Conservation (phyloP, 2,797 vertebrate genomes). For the Ctenosaura bakeri region DNA sequence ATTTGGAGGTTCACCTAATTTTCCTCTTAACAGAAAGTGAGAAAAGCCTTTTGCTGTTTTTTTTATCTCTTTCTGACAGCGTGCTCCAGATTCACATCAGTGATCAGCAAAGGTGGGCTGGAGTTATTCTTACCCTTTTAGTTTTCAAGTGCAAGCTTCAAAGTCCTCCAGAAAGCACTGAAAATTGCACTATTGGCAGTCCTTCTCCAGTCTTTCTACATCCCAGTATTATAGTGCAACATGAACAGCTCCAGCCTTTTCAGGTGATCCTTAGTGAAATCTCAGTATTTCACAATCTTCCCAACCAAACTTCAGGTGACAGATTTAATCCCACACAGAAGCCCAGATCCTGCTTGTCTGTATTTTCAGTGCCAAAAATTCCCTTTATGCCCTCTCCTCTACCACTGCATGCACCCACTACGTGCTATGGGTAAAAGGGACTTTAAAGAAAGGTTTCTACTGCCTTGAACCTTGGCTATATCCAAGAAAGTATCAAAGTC, state of each 20-base stretch:
- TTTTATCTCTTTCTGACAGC: not conserved
- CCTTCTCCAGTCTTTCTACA: not conserved
- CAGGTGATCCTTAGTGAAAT: not conserved
- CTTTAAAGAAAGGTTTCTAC: not conserved
- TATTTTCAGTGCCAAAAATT: conserved; percentile 8
- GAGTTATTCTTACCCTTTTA: not conserved
- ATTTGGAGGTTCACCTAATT: not conserved
- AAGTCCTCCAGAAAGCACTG: not conserved
- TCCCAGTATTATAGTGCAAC: not conserved
- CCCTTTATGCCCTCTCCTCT: too few species aligned
- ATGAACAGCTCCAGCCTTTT: not conserved
- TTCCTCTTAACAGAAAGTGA: not conserved
- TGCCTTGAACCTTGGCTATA: not conserved
- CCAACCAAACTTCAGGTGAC: not conserved
- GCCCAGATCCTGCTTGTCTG: not conserved
- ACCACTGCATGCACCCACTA: not conserved
- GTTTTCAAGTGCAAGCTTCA: not conserved
- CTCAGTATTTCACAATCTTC: not conserved
- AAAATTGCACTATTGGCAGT: not conserved
- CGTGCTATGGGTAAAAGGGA: not conserved
- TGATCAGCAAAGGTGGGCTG: not conserved
- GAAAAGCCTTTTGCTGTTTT: not conserved
- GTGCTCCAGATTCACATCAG: not conserved
- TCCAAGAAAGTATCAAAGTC: not conserved
- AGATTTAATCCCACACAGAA: not conserved